These are phyloP conservation scores for Ophion ventricosus DNA, from an alignment of 2,888 invertebrate species.

Conservation along the genomic window DNA sequence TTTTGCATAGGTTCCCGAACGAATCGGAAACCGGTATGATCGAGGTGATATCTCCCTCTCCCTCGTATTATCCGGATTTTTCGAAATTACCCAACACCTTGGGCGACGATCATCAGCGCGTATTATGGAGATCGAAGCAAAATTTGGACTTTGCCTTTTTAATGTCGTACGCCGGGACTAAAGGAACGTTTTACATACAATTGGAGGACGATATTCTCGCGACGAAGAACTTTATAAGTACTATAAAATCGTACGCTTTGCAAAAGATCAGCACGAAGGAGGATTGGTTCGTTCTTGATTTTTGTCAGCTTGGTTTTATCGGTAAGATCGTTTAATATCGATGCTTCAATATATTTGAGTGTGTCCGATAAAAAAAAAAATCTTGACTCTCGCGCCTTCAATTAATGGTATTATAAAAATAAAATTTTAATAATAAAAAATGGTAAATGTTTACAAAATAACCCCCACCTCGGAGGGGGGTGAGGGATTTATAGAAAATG, in stretches of 20 bases:
- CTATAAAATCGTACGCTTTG: slow-evolving; percentile 93
- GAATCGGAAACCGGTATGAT: slow-evolving; percentile 92
- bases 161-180: slow-evolving; percentile 96
- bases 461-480: too few relatives aligned
- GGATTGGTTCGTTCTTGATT: slow-evolving; percentile 96
- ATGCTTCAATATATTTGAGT: background rate
- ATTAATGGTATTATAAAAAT: background rate
- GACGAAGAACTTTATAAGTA: slow-evolving; percentile 92
- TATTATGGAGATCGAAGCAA: slow-evolving; percentile 97
- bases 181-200: slow-evolving; percentile 95
- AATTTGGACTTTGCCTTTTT: slow-evolving; percentile 96
- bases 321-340: slow-evolving; percentile 84
- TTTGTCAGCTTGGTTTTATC: slow-evolving; percentile 97
- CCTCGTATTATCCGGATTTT: slow-evolving; percentile 94
- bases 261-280: slow-evolving; percentile 90
- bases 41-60: slow-evolving; percentile 94
- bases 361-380: too few relatives aligned
- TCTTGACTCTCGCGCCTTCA: background rate
- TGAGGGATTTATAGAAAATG: too few relatives aligned
- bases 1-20: slow-evolving; percentile 87
- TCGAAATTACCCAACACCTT: slow-evolving; percentile 90
- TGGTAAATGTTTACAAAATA: too few relatives aligned
- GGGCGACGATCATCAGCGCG: slow-evolving; percentile 93
- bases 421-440: background rate
- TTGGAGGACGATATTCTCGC: slow-evolving; percentile 97